Percentiles rank a stretch among this genome's conserved stretches.
Evolutionary conservation across 2,888 invertebrate species (phyloP).

Genomic region (Nipponacmea schrenckii): DNA sequence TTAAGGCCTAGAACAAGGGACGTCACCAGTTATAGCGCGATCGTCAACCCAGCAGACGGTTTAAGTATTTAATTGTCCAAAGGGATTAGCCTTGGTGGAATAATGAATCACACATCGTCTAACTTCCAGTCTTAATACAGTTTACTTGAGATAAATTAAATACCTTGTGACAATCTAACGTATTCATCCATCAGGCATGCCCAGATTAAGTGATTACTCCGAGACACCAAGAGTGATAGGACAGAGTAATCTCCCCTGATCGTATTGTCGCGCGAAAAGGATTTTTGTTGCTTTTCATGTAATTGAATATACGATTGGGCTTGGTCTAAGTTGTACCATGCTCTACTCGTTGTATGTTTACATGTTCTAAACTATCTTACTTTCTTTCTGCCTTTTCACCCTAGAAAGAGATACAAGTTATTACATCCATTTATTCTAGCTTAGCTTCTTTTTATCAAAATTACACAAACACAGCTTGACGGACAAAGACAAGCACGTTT

Average conservation of each 20-base stretch:
- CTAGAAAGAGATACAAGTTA: constrained; percentile 7
- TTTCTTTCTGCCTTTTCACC: constrained; percentile 7
- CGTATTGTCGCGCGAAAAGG: constrained; percentile 28
- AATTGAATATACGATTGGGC: constrained; percentile 28
- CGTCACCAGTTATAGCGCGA: neutral
- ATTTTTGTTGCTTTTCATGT: constrained; percentile 32
- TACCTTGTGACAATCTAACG: neutral
- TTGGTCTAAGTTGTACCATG: constrained; percentile 3
- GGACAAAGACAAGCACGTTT: constrained; percentile 4
- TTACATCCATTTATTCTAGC: constrained; percentile 4
- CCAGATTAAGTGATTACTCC: neutral
- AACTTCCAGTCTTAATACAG: neutral
- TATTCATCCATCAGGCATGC: constrained; percentile 3
- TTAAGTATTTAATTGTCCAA: neutral
- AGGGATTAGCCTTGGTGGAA: constrained; percentile 1
- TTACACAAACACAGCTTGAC: neutral
- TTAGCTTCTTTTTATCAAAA: constrained; percentile 8
- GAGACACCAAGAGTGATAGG: constrained; percentile 9
- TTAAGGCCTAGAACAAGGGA: constrained; percentile 5
- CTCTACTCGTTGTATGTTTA: constrained; percentile 6
- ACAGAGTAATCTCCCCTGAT: constrained; percentile 28
- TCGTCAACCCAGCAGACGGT: neutral
- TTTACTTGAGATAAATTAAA: constrained; percentile 6
- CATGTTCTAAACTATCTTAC: constrained; percentile 9
- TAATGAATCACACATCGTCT: constrained; percentile 7